Evolutionary conservation across 2,113 vertebrate genomes (phyloP).

Genomic region (Verasper variegatus): DNA sequence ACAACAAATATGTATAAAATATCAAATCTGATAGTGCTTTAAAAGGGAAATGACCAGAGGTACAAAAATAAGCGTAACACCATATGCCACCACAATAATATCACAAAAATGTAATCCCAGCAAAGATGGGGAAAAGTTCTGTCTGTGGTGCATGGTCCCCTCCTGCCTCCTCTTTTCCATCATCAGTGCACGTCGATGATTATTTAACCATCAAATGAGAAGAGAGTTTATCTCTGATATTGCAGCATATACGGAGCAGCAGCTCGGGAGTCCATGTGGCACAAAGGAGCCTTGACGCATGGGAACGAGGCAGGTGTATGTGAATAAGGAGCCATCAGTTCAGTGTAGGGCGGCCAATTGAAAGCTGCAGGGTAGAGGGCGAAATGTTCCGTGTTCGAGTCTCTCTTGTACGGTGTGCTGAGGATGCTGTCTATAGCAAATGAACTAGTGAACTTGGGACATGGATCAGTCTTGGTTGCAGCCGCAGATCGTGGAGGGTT

Average conservation of each 20-base stretch:
- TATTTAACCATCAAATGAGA: background rate
- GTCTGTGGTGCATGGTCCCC: background rate
- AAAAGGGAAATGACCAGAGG: slow-evolving; percentile 12
- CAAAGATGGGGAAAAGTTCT: background rate
- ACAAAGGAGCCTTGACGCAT: slow-evolving; percentile 37
- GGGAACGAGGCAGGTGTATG: slow-evolving; percentile 61
- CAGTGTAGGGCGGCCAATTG: slow-evolving; percentile 72
- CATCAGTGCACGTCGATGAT: slow-evolving; percentile 22
- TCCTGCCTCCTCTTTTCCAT: background rate
- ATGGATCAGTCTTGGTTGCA: slow-evolving; percentile 25
- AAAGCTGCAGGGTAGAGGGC: slow-evolving; percentile 24
- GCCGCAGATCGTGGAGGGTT: background rate
- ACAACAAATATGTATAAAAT: slow-evolving; percentile 16
- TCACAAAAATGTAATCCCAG: background rate
- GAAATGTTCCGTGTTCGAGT: slow-evolving; percentile 25
- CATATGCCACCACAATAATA: background rate
- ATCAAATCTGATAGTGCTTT: slow-evolving; percentile 6
- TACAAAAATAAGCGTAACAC: slow-evolving; percentile 16
- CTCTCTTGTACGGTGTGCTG: slow-evolving; percentile 87
- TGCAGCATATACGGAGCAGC: slow-evolving; percentile 52
- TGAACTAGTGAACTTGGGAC: slow-evolving; percentile 88
- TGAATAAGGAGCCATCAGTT: slow-evolving; percentile 54
- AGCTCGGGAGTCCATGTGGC: slow-evolving; percentile 17
- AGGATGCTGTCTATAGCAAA: slow-evolving; percentile 95
- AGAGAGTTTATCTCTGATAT: slow-evolving; percentile 7